Percentiles rank a stretch among this genome's conserved stretches.
phyloP scores from a whole-genome alignment of 2,797 vertebrate species.

The Naso thynnoides region DNA sequence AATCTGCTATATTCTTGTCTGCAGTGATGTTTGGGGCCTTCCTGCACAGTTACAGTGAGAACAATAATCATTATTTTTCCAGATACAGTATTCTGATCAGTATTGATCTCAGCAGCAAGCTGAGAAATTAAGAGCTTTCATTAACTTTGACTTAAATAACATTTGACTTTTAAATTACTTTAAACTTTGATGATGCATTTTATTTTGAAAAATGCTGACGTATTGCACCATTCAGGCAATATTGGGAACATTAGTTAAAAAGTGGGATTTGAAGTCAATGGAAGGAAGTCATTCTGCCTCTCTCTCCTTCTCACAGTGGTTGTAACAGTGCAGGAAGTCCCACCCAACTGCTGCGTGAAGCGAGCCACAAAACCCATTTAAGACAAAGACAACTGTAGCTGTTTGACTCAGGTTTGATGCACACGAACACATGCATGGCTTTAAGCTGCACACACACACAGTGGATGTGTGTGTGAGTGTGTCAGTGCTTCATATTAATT shows the following conservation, averaged over 20 bases:
- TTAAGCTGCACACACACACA: not conserved
- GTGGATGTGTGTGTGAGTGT: not conserved
- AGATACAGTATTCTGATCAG: not conserved
- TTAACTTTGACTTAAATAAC: not conserved
- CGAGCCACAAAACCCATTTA: not conserved
- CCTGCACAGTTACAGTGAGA: constrained; percentile 1
- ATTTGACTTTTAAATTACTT: not conserved
- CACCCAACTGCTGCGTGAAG: not conserved
- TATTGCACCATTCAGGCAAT: not conserved
- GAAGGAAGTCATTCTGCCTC: not conserved
- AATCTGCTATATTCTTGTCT: not conserved
- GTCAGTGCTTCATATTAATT: constrained; percentile 13
- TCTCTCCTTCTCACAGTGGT: not conserved
- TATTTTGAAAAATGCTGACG: constrained; percentile 1
- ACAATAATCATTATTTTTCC: not conserved
- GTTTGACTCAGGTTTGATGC: constrained; percentile 58
- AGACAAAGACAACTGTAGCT: constrained; percentile 27
- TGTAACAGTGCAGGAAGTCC: constrained; percentile 13
- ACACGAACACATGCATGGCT: constrained; percentile 21
- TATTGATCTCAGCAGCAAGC: constrained; percentile 6
- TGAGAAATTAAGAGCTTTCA: not conserved
- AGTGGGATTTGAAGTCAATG: no score
- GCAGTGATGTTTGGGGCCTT: constrained; percentile 13
- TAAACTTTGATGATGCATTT: no score
- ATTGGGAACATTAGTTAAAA: not conserved